These are phyloP conservation scores for Orchesella cincta DNA, from an alignment of 1,140 invertebrate genomes.

Conservation along the genomic window DNA sequence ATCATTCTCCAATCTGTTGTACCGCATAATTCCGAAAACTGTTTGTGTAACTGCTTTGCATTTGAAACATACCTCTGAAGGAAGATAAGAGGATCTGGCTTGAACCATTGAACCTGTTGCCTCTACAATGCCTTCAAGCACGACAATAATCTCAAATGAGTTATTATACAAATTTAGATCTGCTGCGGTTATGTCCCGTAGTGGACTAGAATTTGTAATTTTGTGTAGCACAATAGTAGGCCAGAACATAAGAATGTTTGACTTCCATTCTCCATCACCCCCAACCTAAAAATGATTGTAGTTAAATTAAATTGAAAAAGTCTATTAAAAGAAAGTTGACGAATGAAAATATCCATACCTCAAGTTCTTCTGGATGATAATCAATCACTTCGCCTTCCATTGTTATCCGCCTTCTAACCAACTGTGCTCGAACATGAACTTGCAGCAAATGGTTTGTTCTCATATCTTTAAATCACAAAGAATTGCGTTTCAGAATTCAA, in stretches of 20 bases:
- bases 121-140: constrained; percentile 84
- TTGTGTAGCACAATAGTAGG: constrained; percentile 85
- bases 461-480: constrained; percentile 66
- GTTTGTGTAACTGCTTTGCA: too few relatives aligned
- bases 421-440: constrained; percentile 80
- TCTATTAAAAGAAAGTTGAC: not conserved
- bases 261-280: constrained; percentile 72
- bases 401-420: constrained; percentile 76
- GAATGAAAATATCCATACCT: not conserved
- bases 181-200: constrained; percentile 78
- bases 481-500: too few relatives aligned
- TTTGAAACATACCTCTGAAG: constrained; percentile 57
- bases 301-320: constrained; percentile 5
- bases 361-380: constrained; percentile 77
- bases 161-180: constrained; percentile 71
- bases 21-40: too few relatives aligned
- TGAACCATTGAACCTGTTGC: constrained; percentile 80
- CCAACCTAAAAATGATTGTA: too few relatives aligned
- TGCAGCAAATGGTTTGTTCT: constrained; percentile 90
- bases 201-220: constrained; percentile 77
- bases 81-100: constrained; percentile 81
- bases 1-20: too few relatives aligned
- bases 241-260: constrained; percentile 77
- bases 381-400: constrained; percentile 76
- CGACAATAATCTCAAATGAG: constrained; percentile 88